These are phyloP conservation scores for Patella vulgata DNA, from an alignment of 1,140 invertebrate species.

Conservation along the genomic window DNA sequence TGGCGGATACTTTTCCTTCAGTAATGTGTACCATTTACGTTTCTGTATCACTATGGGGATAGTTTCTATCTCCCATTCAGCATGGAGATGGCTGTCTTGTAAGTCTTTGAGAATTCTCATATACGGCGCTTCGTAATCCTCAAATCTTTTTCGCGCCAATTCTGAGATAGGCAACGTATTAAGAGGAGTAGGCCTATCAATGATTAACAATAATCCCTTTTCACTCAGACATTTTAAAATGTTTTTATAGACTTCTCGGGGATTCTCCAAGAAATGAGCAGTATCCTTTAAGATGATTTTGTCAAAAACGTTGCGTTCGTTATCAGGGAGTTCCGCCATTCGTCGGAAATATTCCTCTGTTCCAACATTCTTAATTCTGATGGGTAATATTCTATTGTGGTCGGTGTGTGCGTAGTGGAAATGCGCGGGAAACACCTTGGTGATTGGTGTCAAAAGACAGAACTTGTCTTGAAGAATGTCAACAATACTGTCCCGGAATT, in stretches of 20 bases:
- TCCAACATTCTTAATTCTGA: conserved; percentile 55
- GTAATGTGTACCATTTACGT: conserved; percentile 60
- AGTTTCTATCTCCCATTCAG: conserved; percentile 61
- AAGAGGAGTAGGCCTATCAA: conserved; percentile 51
- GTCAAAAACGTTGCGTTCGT: conserved; percentile 39
- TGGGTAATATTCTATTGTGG: conserved; percentile 48
- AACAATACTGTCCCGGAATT: conserved; percentile 31
- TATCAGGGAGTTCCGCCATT: conserved; percentile 32
- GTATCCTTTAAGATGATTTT: conserved; percentile 57
- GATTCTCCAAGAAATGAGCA: conserved; percentile 52
- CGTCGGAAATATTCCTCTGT: conserved; percentile 60
- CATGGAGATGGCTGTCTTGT: conserved; percentile 49
- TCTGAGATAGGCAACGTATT: conserved; percentile 53
- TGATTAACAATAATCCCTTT: conserved; percentile 51
- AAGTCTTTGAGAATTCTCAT: conserved; percentile 56
- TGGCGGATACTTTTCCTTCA: conserved; percentile 58
- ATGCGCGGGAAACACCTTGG: conserved; percentile 55
- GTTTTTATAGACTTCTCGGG: conserved; percentile 47
- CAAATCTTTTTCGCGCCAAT: conserved; percentile 48
- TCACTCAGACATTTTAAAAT: conserved; percentile 43
- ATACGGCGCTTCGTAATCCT: conserved; percentile 56
- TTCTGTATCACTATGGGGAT: conserved; percentile 58
- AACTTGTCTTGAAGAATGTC: conserved; percentile 52
- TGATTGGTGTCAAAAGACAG: conserved; percentile 57
- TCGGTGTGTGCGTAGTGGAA: conserved; percentile 56